Evolutionary conservation across 2,888 invertebrate species (phyloP), one percentile per base, ranked within the genome.

Genomic region (Lasioglossum calceatum): DNA sequence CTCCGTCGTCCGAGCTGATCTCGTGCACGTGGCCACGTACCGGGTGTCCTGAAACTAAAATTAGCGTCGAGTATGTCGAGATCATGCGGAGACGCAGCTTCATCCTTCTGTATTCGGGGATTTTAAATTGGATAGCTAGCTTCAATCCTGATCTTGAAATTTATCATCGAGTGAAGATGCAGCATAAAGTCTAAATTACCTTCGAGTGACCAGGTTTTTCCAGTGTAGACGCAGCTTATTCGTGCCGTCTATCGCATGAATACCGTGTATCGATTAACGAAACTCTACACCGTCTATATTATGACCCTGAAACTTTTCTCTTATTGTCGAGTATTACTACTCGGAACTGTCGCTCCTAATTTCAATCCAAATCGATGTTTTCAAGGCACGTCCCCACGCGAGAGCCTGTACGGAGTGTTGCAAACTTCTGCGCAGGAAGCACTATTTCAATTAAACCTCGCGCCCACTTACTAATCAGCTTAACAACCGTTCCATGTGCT

Each of bases 1-100:
- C 89, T 85, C 58, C 39, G 32, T 84, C 50, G 44, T 84, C 72
- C 70, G 32, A 32, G 72, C 36, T 47, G 58, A 70, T 76, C 73
- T 54, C 77, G n/a, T 7, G 42, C 79, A 75, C 78, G 44, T 32
- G 75, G 73, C 10, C 19, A 42, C 32, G 23, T 77, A 86, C 81
- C 36, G 81, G 81, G 81, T 81, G 86, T 70, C 64, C 61, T 23
- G 19, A 27, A 71, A 73, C 42, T 16, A 47, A 5, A 19, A 5
- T 47, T 47, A 47, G 16, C 19, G 47, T 47, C 4, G 16, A 47
- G 0, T 47, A 2, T 47, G 16, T 47, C 16, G 47, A 16, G 4
- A 12, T 50, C 19, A 1, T 19, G 4, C 19, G 50, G 16, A 50
- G 50, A 50, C 50, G 19, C 50, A 50, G 47, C 47, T 19, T 50